Evolutionary conservation across 2,888 invertebrate species (phyloP), one percentile per base, ranked within the genome.

Genomic region (Drosophila lutescens): DNA sequence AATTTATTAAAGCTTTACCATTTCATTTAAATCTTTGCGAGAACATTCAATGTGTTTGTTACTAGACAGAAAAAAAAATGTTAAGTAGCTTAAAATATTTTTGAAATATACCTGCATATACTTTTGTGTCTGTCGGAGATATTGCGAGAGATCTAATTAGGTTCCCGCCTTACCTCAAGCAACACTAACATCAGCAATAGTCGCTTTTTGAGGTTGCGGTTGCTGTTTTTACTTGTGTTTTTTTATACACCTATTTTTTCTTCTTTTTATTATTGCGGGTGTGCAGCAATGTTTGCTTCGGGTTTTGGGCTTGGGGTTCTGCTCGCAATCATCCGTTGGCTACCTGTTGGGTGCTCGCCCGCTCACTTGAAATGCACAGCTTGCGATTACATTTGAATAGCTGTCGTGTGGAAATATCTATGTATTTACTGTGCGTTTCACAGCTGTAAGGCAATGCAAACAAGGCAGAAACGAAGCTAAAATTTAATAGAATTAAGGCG

Each of bases 291-390:
- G 51, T 71, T 47, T 57, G 59, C 66, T 62, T 54, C n/a, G 34
- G 62, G 66, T 41, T 67, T 47, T 47, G 44, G 44, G 50, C 49
- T 51, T 44, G 36, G 50, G 51, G 65, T 51, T 57, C 57, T 70
- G 41, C 30, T 40, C 49, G 54, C 44, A 66, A 47, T 67, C 46
- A 50, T 66, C 66, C 20, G 53, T 47, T 63, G 74, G 69, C 74
- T 74, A 70, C 74, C 70, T 75, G 74, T 75, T 75, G 50, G 72
- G 73, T 46, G 43, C 63, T 71, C 61, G 63, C 55, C 67, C 62
- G 72, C 69, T 68, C 73, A 75, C 76, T 82, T 80, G 60, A 77
- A 78, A 82, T 84, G 78, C 76, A 76, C 61, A 72, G 56, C 67
- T 63, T 63, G 75, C 58, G 75, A 63, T 72, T 72, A 72, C 63